phyloP scores from a whole-genome alignment of 2,888 invertebrate species.

The Ophioninae sp. region DNA sequence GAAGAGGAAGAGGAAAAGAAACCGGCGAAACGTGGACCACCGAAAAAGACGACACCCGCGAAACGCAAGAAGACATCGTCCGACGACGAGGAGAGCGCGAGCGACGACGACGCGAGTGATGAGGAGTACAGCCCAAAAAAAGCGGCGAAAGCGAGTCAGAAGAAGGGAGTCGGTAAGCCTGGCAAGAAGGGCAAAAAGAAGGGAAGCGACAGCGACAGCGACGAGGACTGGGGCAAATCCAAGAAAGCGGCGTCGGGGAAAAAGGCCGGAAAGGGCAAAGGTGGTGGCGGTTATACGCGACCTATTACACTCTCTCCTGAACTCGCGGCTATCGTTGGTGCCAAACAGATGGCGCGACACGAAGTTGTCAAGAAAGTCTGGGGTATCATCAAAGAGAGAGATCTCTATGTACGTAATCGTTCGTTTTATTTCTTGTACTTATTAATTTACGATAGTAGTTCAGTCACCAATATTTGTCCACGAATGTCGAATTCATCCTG shows the following conservation, averaged over 20 bases:
- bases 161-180: conserved; percentile 81
- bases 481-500: background rate
- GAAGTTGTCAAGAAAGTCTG: conserved; percentile 95
- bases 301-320: conserved; percentile 93
- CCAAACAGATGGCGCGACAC: conserved; percentile 91
- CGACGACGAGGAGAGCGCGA: conserved; percentile 82
- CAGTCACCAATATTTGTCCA: background rate
- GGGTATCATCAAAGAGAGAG: conserved; percentile 94
- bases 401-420: conserved; percentile 85
- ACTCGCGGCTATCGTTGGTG: conserved; percentile 92
- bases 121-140: conserved; percentile 85
- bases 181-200: conserved; percentile 84
- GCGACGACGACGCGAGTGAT: conserved; percentile 83
- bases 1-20: conserved; percentile 84
- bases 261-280: conserved; percentile 81
- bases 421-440: background rate
- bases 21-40: conserved; percentile 83
- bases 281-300: conserved; percentile 91
- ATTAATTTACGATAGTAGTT: background rate
- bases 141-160: conserved; percentile 82
- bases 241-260: conserved; percentile 81
- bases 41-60: conserved; percentile 81
- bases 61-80: conserved; percentile 82
- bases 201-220: conserved; percentile 86
- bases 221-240: conserved; percentile 87